A percentile compares a stretch with the other conserved stretches of the same genome.
Evolutionary conservation across 2,797 vertebrate genomes (phyloP).

Genomic region (Harpagifer antarcticus): DNA sequence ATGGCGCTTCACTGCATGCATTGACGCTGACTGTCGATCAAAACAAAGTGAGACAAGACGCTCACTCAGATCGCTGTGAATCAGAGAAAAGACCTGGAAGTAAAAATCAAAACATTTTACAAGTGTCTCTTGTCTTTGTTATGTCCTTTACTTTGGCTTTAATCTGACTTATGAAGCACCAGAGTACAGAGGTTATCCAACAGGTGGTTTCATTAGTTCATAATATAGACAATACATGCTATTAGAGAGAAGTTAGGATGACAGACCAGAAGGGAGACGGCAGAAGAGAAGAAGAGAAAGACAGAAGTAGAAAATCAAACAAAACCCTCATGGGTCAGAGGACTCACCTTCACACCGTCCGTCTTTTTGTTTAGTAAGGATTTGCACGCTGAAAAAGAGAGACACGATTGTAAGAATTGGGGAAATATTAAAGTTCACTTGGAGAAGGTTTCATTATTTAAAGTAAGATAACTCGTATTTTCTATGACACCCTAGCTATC

Average conservation of each 20-base stretch:
- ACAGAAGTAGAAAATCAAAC: slow-evolving; percentile 6
- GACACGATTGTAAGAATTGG: slow-evolving; percentile 5
- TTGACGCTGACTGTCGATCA: slow-evolving; percentile 52
- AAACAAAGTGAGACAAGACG: slow-evolving; percentile 21
- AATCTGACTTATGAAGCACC: slow-evolving; percentile 23
- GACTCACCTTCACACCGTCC: slow-evolving; percentile 98
- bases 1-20: slow-evolving; percentile 83
- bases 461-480: too few species aligned
- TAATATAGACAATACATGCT: slow-evolving; percentile 36
- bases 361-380: slow-evolving; percentile 98
- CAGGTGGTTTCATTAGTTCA: slow-evolving; percentile 4
- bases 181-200: slow-evolving; percentile 18
- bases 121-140: not conserved
- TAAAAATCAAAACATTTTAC: slow-evolving; percentile 31
- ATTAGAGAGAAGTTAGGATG: slow-evolving; percentile 28
- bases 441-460: too few species aligned
- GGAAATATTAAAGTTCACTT: not conserved
- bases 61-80: slow-evolving; percentile 21
- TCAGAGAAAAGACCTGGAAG: slow-evolving; percentile 21
- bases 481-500: too few species aligned
- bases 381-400: slow-evolving; percentile 93
- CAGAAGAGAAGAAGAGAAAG: slow-evolving; percentile 37
- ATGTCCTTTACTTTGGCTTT: slow-evolving; percentile 12
- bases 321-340: slow-evolving; percentile 17
- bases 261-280: slow-evolving; percentile 31